phyloP scores from a whole-genome alignment of 2,797 vertebrate species.

The Protonibea diacanthus region DNA sequence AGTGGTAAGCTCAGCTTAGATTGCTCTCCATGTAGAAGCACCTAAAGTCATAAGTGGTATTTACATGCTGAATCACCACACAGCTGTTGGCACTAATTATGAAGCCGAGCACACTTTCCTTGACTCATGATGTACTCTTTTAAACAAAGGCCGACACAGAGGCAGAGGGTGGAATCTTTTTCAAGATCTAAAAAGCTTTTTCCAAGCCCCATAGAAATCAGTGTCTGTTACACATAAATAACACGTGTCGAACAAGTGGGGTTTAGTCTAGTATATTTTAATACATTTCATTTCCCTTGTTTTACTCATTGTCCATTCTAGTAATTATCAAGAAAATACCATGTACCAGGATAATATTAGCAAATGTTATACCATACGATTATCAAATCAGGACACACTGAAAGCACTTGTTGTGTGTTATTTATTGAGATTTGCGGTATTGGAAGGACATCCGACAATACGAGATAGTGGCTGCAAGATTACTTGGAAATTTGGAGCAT shows the following conservation, averaged over 20 bases:
- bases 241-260: background rate
- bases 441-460: background rate
- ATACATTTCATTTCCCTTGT: background rate
- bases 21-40: slow-evolving; percentile 7
- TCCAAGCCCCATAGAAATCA: background rate
- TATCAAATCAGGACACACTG: background rate
- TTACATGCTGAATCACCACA: slow-evolving; percentile 27
- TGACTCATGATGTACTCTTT: slow-evolving; percentile 8
- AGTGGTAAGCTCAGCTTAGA: background rate
- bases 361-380: background rate
- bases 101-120: background rate
- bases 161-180: background rate
- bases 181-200: background rate
- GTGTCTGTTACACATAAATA: background rate
- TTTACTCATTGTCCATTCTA: background rate
- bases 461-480: background rate
- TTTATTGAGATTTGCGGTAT: background rate
- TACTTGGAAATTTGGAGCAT: background rate
- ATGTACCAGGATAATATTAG: background rate
- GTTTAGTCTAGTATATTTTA: background rate
- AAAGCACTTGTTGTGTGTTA: background rate
- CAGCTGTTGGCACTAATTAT: slow-evolving; percentile 30
- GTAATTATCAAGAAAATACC: background rate
- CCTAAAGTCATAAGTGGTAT: slow-evolving; percentile 3
- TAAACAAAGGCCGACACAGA: slow-evolving; percentile 2